These are phyloP conservation scores for Acromyrmex heyeri DNA, from an alignment of 1,140 invertebrate genomes.

Conservation along the genomic window DNA sequence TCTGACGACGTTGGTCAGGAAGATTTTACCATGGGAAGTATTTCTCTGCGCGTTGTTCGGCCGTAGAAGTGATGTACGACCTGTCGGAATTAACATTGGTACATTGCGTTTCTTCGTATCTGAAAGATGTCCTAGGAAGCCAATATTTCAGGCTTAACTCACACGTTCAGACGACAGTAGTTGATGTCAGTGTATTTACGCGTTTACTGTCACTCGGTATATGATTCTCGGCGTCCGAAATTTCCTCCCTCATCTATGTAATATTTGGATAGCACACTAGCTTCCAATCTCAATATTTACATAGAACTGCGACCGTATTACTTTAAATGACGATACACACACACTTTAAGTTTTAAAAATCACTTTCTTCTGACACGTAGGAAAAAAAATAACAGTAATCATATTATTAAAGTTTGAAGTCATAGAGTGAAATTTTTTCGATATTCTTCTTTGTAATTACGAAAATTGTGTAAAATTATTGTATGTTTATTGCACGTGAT, in stretches of 20 bases:
- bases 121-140: constrained; percentile 40
- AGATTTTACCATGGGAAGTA: constrained; percentile 46
- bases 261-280: constrained; percentile 7
- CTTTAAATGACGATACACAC: neutral
- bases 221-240: constrained; percentile 5
- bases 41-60: constrained; percentile 17
- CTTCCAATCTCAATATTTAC: constrained; percentile 32
- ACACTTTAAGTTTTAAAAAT: neutral
- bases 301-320: neutral
- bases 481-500: neutral
- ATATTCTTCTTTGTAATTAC: neutral
- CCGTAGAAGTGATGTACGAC: constrained; percentile 27
- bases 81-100: constrained; percentile 62
- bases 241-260: neutral
- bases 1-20: constrained; percentile 30
- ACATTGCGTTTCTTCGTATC: constrained; percentile 31
- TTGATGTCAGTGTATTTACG: constrained; percentile 48
- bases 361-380: neutral
- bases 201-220: constrained; percentile 13
- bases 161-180: constrained; percentile 1
- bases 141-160: constrained; percentile 71
- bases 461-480: neutral
- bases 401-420: neutral
- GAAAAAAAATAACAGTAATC: neutral
- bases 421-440: neutral